phyloP scores from a whole-genome alignment of 2,797 vertebrate genomes.

The Morus bassanus region DNA sequence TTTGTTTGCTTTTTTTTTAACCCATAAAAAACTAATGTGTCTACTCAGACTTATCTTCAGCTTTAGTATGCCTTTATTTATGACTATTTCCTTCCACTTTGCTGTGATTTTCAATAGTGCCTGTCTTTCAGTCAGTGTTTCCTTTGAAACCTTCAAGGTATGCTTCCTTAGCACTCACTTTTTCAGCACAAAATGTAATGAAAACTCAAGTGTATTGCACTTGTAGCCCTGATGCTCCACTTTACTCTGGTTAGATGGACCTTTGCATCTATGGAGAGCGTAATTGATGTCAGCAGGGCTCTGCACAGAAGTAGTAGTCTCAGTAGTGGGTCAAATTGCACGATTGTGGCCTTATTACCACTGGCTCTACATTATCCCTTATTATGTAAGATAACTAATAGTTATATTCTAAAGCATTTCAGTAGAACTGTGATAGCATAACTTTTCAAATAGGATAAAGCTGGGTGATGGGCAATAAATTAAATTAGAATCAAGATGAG shows the following conservation, averaged over 20 bases:
- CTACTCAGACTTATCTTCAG: background rate
- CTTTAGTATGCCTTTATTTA: background rate
- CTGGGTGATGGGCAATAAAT: conserved; percentile 65
- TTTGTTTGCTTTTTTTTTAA: conserved; percentile 9
- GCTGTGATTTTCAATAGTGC: conserved; percentile 8
- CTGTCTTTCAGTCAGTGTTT: background rate
- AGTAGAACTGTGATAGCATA: conserved; percentile 17
- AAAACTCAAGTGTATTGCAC: conserved; percentile 34
- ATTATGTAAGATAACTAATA: conserved; percentile 53
- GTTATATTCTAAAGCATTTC: conserved; percentile 58
- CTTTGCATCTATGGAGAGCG: conserved; percentile 32
- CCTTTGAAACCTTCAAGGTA: conserved; percentile 41
- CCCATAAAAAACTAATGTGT: background rate
- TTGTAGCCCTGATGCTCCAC: conserved; percentile 21
- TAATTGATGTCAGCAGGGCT: conserved; percentile 58
- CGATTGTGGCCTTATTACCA: conserved; percentile 59
- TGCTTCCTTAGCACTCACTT: background rate
- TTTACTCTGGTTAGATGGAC: conserved; percentile 17
- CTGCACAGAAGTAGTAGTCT: conserved; percentile 32
- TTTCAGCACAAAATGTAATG: conserved; percentile 11
- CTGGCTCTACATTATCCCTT: conserved; percentile 37
- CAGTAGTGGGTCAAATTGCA: conserved; percentile 47
- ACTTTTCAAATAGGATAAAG: conserved; percentile 60
- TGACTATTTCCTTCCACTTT: background rate
- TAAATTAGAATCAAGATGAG: conserved; percentile 67